These are phyloP conservation scores for Lamellibrachia columna DNA, from an alignment of 2,888 invertebrate genomes.

Conservation along the genomic window DNA sequence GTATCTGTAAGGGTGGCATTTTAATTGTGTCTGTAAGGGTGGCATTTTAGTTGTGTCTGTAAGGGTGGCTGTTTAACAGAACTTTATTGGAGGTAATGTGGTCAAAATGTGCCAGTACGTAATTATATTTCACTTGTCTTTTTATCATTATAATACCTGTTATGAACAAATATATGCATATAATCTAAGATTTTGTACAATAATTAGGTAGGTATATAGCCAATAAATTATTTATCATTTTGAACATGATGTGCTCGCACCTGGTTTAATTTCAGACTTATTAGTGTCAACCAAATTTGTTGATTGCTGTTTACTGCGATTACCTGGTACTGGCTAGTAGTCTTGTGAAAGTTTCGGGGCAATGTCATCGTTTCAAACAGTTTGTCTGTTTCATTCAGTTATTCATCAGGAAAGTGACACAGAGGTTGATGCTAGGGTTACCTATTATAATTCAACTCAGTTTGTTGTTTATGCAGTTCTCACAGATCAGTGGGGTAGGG, in stretches of 20 bases:
- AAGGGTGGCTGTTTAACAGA: background rate
- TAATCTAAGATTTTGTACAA: too few species aligned
- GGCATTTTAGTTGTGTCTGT: too few species aligned
- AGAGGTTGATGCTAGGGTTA: background rate
- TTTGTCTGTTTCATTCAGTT: background rate
- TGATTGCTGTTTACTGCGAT: background rate
- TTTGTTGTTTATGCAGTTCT: background rate
- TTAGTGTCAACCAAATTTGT: background rate
- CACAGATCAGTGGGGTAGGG: background rate
- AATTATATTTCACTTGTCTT: too few species aligned
- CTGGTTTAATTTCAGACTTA: background rate
- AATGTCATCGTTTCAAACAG: background rate
- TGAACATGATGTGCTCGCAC: background rate
- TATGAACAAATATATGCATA: too few species aligned
- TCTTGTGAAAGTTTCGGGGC: background rate
- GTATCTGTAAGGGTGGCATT: background rate
- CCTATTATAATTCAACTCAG: background rate
- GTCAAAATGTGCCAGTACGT: too few species aligned
- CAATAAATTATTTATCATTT: background rate
- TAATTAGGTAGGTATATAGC: background rate
- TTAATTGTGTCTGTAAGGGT: too few species aligned
- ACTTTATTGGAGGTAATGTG: background rate
- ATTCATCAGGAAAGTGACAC: constrained; percentile 12
- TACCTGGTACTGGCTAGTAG: background rate
- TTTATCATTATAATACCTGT: too few species aligned